Conservation (phyloP, 2,888 invertebrate species). For the Rhaphigaster nebulosa region DNA sequence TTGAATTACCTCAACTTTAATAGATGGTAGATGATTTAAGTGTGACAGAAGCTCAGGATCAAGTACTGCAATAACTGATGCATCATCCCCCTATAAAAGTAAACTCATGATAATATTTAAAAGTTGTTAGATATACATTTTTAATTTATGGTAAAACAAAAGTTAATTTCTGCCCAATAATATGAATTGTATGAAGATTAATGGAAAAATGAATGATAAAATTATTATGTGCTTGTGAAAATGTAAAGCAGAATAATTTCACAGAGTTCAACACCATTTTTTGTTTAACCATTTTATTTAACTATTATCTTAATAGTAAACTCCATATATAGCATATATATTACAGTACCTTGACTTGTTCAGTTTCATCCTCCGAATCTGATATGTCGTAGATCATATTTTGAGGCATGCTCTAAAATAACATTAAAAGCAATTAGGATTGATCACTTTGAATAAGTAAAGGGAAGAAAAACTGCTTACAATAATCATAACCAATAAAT, state of each 20-base stretch:
- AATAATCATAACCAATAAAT: not conserved
- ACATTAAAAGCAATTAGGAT: not conserved
- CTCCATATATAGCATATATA: not conserved
- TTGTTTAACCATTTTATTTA: no score
- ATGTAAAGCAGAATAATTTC: no score
- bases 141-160: not conserved
- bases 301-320: no score
- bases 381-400: not conserved
- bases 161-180: not conserved
- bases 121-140: not conserved
- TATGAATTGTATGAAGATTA: not conserved
- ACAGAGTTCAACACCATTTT: no score
- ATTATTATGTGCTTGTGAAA: no score
- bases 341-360: not conserved
- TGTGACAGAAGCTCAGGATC: not conserved
- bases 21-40: not conserved
- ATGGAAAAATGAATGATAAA: no score
- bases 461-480: not conserved
- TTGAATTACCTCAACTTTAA: not conserved
- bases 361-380: not conserved
- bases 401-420: not conserved
- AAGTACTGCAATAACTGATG: not conserved
- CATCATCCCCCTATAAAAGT: not conserved
- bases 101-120: not conserved
- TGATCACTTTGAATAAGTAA: not conserved